phyloP scores from a whole-genome alignment of 2,113 vertebrate species.

The Dunckerocampus dactyliophorus region DNA sequence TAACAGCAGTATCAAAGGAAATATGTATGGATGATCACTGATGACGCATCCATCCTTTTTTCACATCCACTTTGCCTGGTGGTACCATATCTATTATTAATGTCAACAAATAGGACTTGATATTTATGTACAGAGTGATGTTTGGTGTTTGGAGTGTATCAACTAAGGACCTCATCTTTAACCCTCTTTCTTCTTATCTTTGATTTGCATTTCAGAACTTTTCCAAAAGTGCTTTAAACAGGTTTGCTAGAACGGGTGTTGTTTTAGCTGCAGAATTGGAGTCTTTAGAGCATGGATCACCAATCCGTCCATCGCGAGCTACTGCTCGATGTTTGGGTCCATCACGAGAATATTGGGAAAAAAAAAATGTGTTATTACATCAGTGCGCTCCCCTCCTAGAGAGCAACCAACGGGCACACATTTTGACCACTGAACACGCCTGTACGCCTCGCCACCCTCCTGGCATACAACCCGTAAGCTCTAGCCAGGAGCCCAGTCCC shows the following conservation, averaged over 20 bases:
- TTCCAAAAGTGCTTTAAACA: neutral
- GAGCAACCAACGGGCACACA: too few species aligned
- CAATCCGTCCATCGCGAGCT: too few species aligned
- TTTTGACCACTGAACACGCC: too few species aligned
- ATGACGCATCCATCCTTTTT: slow-evolving; percentile 21
- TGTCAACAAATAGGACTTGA: slow-evolving; percentile 47
- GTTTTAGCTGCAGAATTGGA: neutral
- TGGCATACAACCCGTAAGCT: too few species aligned
- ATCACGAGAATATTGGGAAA: too few species aligned
- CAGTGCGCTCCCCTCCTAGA: too few species aligned
- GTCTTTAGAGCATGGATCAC: neutral
- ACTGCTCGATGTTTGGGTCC: too few species aligned
- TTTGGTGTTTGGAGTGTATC: slow-evolving; percentile 43
- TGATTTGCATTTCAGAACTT: slow-evolving; percentile 17
- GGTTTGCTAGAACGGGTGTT: neutral
- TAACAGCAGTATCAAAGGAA: slow-evolving; percentile 46
- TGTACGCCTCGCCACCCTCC: too few species aligned
- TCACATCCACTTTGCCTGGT: slow-evolving; percentile 19
- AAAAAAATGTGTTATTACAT: too few species aligned
- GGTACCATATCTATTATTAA: slow-evolving; percentile 58
- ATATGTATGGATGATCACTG: slow-evolving; percentile 42
- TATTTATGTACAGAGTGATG: slow-evolving; percentile 22
- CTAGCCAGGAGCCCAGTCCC: too few species aligned
- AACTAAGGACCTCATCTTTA: slow-evolving; percentile 21
- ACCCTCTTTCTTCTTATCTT: slow-evolving; percentile 22